Conservation (phyloP, 2,797 vertebrate genomes). For the Hippoglossus hippoglossus region DNA sequence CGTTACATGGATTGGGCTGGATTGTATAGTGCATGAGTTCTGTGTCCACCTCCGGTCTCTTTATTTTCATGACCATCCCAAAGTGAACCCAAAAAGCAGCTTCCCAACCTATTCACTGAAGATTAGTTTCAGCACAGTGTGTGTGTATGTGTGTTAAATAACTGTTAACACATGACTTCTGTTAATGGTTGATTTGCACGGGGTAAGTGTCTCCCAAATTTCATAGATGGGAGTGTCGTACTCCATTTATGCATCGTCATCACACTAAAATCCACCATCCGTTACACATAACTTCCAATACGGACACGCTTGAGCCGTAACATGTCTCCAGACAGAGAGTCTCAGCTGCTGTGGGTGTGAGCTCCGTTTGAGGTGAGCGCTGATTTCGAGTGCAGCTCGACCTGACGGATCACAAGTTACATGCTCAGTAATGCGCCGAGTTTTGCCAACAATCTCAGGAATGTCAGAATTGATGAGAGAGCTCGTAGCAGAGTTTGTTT, state of each 20-base stretch:
- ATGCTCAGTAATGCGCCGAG: slow-evolving; percentile 3
- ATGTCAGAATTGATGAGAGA: not conserved
- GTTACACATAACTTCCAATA: slow-evolving; percentile 31
- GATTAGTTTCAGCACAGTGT: slow-evolving; percentile 9
- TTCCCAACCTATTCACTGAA: not conserved
- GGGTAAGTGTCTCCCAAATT: slow-evolving; percentile 43
- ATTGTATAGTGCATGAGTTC: not conserved
- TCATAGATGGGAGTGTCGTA: slow-evolving; percentile 40
- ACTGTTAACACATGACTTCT: slow-evolving; percentile 53
- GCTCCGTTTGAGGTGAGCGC: slow-evolving; percentile 30
- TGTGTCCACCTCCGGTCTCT: not conserved
- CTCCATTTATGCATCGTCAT: slow-evolving; percentile 57
- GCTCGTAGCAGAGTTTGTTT: not conserved
- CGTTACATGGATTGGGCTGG: not conserved
- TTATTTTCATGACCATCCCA: not conserved
- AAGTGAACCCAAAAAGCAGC: slow-evolving; percentile 8
- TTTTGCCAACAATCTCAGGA: slow-evolving; percentile 14
- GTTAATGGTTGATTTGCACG: slow-evolving; percentile 49
- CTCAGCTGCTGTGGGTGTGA: slow-evolving; percentile 27
- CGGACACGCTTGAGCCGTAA: slow-evolving; percentile 21
- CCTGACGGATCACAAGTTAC: slow-evolving; percentile 6
- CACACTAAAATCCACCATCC: slow-evolving; percentile 49
- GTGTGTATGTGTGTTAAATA: slow-evolving; percentile 15
- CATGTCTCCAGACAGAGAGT: slow-evolving; percentile 32
- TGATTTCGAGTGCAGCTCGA: slow-evolving; percentile 10